Percentiles rank a stretch among this genome's conserved stretches.
phyloP scores from a whole-genome alignment of 1,140 invertebrate species.

The Drosophila athabasca region DNA sequence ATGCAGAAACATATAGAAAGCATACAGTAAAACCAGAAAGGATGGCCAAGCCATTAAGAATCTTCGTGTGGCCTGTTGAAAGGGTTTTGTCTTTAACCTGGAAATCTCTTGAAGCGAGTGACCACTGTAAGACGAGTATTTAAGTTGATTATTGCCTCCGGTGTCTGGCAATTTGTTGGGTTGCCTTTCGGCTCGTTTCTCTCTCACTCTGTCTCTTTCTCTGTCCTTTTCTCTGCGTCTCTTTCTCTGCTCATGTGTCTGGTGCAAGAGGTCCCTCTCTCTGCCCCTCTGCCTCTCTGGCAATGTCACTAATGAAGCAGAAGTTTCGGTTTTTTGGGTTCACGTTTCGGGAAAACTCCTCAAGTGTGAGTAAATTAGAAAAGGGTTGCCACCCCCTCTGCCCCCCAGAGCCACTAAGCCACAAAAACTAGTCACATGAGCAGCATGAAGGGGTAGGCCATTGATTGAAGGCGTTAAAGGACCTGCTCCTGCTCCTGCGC shows the following conservation, averaged over 20 bases:
- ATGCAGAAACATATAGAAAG: no score
- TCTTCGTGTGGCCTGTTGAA: no score
- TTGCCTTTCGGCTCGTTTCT: neutral
- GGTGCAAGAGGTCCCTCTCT: no score
- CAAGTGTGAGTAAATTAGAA: slow-evolving; percentile 68
- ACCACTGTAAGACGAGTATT: neutral
- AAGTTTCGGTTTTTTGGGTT: slow-evolving; percentile 40
- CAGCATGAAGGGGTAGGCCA: neutral
- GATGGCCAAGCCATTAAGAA: no score
- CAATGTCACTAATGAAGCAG: slow-evolving; percentile 58
- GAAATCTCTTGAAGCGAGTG: neutral
- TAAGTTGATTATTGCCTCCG: slow-evolving; percentile 3
- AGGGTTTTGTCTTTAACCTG: no score
- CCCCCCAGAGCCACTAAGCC: slow-evolving; percentile 2
- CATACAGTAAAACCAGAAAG: neutral
- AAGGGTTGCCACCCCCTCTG: slow-evolving; percentile 38
- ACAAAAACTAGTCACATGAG: slow-evolving; percentile 47
- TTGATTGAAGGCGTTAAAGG: slow-evolving; percentile 50
- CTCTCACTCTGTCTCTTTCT: neutral
- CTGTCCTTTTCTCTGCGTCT: no score
- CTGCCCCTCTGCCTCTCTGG: neutral
- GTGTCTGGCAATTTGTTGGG: slow-evolving; percentile 15
- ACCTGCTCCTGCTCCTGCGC: neutral
- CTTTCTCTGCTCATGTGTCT: no score
- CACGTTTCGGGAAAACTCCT: slow-evolving; percentile 34